A percentile compares a stretch with the other conserved stretches of the same genome.
Evolutionary conservation across 2,113 vertebrate species (phyloP).

Genomic region (Lamprologus callipterus): DNA sequence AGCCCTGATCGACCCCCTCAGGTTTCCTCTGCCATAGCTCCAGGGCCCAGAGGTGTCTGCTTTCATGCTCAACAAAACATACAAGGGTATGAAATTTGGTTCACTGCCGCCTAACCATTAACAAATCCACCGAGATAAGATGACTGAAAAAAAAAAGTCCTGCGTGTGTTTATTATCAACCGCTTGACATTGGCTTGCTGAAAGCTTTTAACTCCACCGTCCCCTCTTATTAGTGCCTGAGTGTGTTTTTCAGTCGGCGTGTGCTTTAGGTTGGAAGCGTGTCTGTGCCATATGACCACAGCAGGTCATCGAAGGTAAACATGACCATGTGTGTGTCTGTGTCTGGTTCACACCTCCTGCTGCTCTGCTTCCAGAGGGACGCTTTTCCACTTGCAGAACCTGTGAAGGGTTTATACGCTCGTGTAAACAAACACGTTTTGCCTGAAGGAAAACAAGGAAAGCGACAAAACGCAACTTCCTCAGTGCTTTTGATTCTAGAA

Average conservation of each 20-base stretch:
- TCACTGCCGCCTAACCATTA: not conserved
- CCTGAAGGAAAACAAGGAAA: not conserved
- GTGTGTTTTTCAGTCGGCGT: not conserved
- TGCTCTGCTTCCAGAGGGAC: not conserved
- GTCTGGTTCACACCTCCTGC: not conserved
- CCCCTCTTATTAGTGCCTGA: not conserved
- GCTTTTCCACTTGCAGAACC: slow-evolving; percentile 28
- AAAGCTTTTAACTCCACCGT: not conserved
- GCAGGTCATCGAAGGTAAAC: not conserved
- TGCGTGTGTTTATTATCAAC: not conserved
- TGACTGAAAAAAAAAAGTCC: not conserved
- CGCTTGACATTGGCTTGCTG: not conserved
- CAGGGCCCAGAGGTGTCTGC: not conserved
- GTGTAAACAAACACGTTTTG: not conserved
- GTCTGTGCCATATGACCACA: not conserved
- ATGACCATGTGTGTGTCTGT: not conserved
- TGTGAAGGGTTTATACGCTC: not conserved
- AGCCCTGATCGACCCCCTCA: not conserved
- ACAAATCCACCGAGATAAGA: not conserved
- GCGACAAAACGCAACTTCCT: not conserved
- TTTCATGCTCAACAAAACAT: not conserved
- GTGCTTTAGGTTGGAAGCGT: not conserved
- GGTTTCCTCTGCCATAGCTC: not conserved
- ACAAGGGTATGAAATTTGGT: not conserved
- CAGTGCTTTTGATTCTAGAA: not conserved